These are phyloP conservation scores for Peucedramus taeniatus DNA, from an alignment of 2,113 vertebrate genomes.

Conservation along the genomic window DNA sequence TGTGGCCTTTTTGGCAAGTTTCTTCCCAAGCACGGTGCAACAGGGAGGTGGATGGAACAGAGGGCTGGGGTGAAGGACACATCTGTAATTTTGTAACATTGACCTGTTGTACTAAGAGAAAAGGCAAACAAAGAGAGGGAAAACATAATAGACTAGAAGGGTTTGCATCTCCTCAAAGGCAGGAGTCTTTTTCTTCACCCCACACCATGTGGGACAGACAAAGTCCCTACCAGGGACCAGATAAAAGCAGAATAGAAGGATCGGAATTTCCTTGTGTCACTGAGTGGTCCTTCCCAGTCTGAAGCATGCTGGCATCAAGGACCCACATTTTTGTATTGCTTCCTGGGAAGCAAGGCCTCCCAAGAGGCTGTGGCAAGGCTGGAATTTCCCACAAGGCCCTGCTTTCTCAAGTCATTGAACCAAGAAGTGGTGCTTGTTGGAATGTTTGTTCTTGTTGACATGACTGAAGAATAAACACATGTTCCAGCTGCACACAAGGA, in stretches of 20 bases:
- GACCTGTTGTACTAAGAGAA: background rate
- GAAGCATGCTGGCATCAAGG: background rate
- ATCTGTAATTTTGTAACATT: background rate
- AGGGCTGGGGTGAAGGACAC: background rate
- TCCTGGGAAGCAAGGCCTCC: background rate
- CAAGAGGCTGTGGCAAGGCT: background rate
- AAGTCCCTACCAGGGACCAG: background rate
- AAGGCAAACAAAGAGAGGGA: background rate
- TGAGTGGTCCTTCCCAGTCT: background rate
- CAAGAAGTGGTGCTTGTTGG: background rate
- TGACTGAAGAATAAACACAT: constrained; percentile 1
- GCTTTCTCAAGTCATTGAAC: background rate
- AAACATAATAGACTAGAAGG: background rate
- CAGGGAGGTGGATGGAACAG: background rate
- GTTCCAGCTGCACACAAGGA: background rate
- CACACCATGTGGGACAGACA: background rate
- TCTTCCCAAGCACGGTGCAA: background rate
- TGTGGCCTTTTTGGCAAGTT: background rate
- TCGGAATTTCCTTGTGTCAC: background rate
- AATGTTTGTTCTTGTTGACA: constrained; percentile 3
- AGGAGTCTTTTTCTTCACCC: background rate
- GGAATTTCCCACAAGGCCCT: constrained; percentile 23
- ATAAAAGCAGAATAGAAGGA: background rate
- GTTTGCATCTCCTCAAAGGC: background rate
- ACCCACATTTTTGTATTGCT: background rate